Evolutionary conservation across 2,888 invertebrate genomes (phyloP).

Genomic region (Plagiodera versicolora): DNA sequence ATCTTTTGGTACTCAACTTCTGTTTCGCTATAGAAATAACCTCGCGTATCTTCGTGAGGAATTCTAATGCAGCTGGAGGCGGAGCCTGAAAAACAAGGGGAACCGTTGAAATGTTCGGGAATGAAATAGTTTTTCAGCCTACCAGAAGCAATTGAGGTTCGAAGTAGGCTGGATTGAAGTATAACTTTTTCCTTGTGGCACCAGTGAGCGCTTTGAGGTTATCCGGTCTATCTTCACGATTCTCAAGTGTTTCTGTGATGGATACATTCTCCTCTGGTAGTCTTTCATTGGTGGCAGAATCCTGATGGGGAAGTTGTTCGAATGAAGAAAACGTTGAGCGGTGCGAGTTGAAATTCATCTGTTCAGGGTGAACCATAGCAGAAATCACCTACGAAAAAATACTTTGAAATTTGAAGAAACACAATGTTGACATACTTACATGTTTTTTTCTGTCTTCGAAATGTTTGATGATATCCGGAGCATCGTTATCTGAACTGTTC

Average conservation of each 20-base stretch:
- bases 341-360: slow-evolving; percentile 18
- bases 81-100: slow-evolving; percentile 66
- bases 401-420: too few relatives aligned
- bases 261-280: slow-evolving; percentile 84
- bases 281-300: slow-evolving; percentile 67
- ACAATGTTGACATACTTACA: slow-evolving; percentile 46
- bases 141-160: slow-evolving; percentile 84
- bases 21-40: slow-evolving; percentile 88
- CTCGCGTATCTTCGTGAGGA: slow-evolving; percentile 85
- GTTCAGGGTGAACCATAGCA: slow-evolving; percentile 69
- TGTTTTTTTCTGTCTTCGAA: slow-evolving; percentile 49
- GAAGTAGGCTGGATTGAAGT: slow-evolving; percentile 90
- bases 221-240: slow-evolving; percentile 66
- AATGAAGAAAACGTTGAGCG: slow-evolving; percentile 32
- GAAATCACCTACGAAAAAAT: slow-evolving; percentile 63
- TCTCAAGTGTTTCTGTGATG: slow-evolving; percentile 78
- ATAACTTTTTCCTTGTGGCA: slow-evolving; percentile 75
- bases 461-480: slow-evolving; percentile 54
- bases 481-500: slow-evolving; percentile 69
- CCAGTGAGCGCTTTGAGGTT: slow-evolving; percentile 66
- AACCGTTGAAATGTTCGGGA: slow-evolving; percentile 13
- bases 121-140: slow-evolving; percentile 44
- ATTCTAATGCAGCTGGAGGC: slow-evolving; percentile 87
- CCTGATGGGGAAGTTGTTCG: slow-evolving; percentile 52
- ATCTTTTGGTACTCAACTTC: slow-evolving; percentile 81